Percentiles rank a stretch among this genome's conserved stretches.
These are phyloP conservation scores for Antennarius striatus DNA, from an alignment of 2,113 vertebrate genomes.

Conservation along the genomic window DNA sequence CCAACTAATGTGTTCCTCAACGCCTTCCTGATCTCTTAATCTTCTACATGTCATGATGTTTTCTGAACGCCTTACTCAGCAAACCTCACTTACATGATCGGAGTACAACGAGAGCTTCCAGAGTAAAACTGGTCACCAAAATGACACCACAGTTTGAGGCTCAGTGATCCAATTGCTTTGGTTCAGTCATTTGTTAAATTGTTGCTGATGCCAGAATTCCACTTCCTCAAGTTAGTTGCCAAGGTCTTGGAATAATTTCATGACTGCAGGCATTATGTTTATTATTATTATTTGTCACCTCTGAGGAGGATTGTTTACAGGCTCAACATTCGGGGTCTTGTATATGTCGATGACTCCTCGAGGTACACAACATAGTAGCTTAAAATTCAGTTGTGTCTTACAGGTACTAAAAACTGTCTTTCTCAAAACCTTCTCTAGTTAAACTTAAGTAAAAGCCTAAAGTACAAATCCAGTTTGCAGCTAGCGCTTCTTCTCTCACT, in stretches of 20 bases:
- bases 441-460: no score
- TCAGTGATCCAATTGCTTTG: conserved; percentile 19
- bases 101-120: conserved; percentile 23
- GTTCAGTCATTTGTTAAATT: not conserved
- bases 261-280: not conserved
- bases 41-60: conserved; percentile 48
- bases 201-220: not conserved
- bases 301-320: not conserved
- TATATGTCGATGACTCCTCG: no score
- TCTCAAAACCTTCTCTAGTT: no score
- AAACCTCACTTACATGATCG: conserved; percentile 42
- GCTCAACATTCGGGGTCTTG: no score
- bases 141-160: conserved; percentile 7
- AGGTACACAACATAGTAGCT: no score
- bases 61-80: conserved; percentile 60
- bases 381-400: no score
- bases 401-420: no score
- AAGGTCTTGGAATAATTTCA: not conserved
- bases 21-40: conserved; percentile 61
- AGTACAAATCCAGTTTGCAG: no score
- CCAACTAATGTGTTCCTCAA: conserved; percentile 63
- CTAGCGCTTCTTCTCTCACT: no score
- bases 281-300: not conserved
- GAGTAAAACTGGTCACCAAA: conserved; percentile 32
- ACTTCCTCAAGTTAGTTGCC: conserved; percentile 10